These are phyloP conservation scores for Abrostola triplasia DNA, from an alignment of 2,888 invertebrate genomes.

Conservation along the genomic window DNA sequence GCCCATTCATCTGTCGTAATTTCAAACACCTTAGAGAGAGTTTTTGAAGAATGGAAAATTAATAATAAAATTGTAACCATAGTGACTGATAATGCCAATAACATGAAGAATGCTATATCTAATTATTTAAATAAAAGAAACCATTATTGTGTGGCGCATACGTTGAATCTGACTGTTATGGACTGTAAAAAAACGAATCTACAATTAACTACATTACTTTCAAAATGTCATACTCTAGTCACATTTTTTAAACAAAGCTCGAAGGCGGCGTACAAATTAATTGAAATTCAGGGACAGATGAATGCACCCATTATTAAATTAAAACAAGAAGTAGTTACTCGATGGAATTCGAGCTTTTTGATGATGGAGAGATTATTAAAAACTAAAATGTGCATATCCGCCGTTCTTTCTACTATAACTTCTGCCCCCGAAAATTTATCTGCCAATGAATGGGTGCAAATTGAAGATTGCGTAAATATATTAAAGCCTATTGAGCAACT, in stretches of 20 bases:
- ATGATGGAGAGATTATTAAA: slow-evolving; percentile 4
- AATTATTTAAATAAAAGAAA: slow-evolving; percentile 8
- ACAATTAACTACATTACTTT: neutral
- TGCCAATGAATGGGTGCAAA: neutral
- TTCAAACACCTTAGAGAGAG: neutral
- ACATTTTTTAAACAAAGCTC: slow-evolving; percentile 2
- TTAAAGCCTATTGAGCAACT: slow-evolving; percentile 1
- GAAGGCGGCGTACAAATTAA: slow-evolving; percentile 2
- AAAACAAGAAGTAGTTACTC: slow-evolving; percentile 6
- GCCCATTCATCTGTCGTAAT: neutral
- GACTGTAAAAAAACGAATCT: neutral
- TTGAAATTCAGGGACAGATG: slow-evolving; percentile 3
- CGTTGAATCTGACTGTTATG: slow-evolving; percentile 1
- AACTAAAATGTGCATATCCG: slow-evolving; percentile 4
- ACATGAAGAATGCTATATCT: neutral
- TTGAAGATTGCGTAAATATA: neutral
- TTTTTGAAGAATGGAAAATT: slow-evolving; percentile 6
- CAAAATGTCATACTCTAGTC: slow-evolving; percentile 4
- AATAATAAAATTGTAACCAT: neutral
- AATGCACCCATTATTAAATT: slow-evolving; percentile 7
- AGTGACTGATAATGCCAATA: slow-evolving; percentile 3
- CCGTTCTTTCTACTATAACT: neutral
- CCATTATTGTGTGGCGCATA: slow-evolving; percentile 5
- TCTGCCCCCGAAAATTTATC: slow-evolving; percentile 3
- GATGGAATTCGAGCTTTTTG: slow-evolving; percentile 7